A percentile compares a stretch with the other conserved stretches of the same genome.
Conservation (phyloP, 2,113 vertebrate genomes). For the Lophochroa leadbeateri region DNA sequence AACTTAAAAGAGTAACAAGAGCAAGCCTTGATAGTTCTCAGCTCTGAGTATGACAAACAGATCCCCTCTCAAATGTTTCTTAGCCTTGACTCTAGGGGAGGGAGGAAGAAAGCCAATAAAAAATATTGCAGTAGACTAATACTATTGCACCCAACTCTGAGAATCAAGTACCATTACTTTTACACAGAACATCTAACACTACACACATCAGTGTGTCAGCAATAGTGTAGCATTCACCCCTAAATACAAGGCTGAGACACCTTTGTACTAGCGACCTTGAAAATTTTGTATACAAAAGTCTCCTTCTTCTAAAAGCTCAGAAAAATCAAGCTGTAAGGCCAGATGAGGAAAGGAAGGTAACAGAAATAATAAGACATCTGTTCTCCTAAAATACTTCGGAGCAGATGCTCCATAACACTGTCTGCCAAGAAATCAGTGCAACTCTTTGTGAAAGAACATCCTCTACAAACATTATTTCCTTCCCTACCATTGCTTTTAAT, state of each 20-base stretch:
- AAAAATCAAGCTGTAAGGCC: not conserved
- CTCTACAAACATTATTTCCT: not conserved
- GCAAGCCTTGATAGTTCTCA: not conserved
- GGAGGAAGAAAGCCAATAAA: not conserved
- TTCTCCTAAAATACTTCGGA: not conserved
- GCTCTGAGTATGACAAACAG: not conserved
- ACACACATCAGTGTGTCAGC: not conserved
- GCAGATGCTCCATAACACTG: not conserved
- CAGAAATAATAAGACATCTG: not conserved
- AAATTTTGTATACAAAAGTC: not conserved
- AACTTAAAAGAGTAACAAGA: not conserved
- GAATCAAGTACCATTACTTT: not conserved
- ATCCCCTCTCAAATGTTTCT: not conserved
- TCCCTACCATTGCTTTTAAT: not conserved
- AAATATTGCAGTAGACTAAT: not conserved
- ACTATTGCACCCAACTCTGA: accelerated
- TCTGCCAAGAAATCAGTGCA: not conserved
- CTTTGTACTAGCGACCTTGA: not conserved
- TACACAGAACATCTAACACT: not conserved
- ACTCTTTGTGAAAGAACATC: not conserved
- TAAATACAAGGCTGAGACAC: not conserved
- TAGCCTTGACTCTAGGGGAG: not conserved
- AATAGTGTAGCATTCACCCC: not conserved
- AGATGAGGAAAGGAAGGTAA: not conserved
- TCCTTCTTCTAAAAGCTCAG: not conserved